Percentiles rank a stretch among this genome's conserved stretches.
phyloP scores from a whole-genome alignment of 2,113 vertebrate genomes.

The Lepus americanus region DNA sequence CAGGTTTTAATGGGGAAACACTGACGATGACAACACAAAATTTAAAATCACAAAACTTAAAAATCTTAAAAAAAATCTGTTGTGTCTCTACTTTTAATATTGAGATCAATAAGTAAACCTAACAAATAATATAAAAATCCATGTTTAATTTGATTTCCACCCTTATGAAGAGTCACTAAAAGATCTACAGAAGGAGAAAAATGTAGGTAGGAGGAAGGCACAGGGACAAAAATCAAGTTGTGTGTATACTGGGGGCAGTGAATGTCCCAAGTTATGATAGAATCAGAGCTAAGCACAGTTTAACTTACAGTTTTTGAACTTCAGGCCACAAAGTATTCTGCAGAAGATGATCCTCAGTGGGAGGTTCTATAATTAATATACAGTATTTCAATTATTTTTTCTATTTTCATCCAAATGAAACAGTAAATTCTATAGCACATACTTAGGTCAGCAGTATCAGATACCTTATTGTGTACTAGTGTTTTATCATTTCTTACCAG shows the following conservation, averaged over 20 bases:
- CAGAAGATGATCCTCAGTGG: slow-evolving; percentile 96
- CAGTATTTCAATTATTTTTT: background rate
- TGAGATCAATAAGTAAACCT: slow-evolving; percentile 12
- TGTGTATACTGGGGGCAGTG: no score
- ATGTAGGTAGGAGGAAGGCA: background rate
- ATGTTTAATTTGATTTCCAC: background rate
- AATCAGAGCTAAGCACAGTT: slow-evolving; percentile 26
- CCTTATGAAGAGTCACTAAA: background rate
- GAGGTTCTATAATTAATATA: slow-evolving; percentile 92
- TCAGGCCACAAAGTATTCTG: slow-evolving; percentile 99
- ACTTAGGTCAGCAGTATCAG: slow-evolving; percentile 5
- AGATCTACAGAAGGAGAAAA: background rate
- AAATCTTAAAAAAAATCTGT: background rate
- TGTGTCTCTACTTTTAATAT: slow-evolving; percentile 31
- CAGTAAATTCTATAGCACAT: background rate
- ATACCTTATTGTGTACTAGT: background rate
- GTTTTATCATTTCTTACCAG: slow-evolving; percentile 88
- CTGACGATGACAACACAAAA: background rate
- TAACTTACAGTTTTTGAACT: slow-evolving; percentile 97
- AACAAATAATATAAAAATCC: slow-evolving; percentile 31
- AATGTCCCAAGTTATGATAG: background rate
- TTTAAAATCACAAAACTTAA: slow-evolving; percentile 12
- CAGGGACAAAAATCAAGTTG: slow-evolving; percentile 50
- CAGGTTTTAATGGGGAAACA: background rate
- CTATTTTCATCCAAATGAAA: background rate